phyloP scores from a whole-genome alignment of 1,140 invertebrate genomes.

The Drosophila watanabei region DNA sequence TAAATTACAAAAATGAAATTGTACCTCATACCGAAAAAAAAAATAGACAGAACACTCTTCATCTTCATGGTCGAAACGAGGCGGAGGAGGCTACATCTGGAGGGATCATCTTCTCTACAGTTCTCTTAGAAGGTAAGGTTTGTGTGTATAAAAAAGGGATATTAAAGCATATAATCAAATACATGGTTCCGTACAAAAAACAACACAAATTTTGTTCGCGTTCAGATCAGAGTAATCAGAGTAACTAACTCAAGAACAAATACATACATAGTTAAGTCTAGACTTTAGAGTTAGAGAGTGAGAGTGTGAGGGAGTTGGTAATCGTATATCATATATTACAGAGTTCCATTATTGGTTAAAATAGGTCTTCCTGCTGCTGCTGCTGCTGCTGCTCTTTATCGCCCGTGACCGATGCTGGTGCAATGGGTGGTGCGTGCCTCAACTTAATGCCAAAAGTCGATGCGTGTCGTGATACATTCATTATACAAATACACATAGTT shows the following conservation, averaged over 20 bases:
- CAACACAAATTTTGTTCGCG: constrained; percentile 66
- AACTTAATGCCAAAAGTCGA: constrained; percentile 54
- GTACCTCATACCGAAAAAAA: constrained; percentile 64
- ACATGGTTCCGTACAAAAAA: constrained; percentile 45
- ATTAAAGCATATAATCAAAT: constrained; percentile 59
- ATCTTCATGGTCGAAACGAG: constrained; percentile 51
- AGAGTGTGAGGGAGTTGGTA: constrained; percentile 31
- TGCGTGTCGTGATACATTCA: constrained; percentile 38
- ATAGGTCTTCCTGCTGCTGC: constrained; percentile 36
- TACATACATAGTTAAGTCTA: constrained; percentile 47
- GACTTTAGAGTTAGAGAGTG: constrained; percentile 48
- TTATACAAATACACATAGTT: constrained; percentile 49
- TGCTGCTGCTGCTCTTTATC: constrained; percentile 16
- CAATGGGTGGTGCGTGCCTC: constrained; percentile 33
- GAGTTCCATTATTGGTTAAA: constrained; percentile 67
- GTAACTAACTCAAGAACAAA: constrained; percentile 50
- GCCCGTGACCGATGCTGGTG: constrained; percentile 31
- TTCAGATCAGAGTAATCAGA: constrained; percentile 42
- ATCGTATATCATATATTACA: constrained; percentile 72
- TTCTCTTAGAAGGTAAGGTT: constrained; percentile 57
- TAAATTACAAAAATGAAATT: constrained; percentile 78
- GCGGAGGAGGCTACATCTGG: constrained; percentile 32
- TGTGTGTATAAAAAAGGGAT: constrained; percentile 35
- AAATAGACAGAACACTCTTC: constrained; percentile 32
- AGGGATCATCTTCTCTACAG: constrained; percentile 49